These are phyloP conservation scores for Nephrotoma guestfalica DNA, from an alignment of 2,888 invertebrate species.

Conservation along the genomic window DNA sequence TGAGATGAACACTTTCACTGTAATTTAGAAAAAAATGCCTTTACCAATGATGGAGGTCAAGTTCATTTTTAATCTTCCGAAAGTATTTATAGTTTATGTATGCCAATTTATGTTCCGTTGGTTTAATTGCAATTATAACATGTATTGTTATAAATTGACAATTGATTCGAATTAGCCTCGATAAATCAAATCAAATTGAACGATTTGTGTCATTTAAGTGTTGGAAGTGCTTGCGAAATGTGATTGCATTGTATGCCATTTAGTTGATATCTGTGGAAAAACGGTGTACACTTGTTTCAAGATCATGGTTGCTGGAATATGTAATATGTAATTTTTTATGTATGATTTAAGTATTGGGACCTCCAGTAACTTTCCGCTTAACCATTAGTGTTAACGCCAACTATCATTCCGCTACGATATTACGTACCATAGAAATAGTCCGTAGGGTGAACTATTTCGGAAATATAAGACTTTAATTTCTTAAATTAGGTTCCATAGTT, in stretches of 20 bases:
- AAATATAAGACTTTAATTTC: too few species aligned
- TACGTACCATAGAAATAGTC: too few species aligned
- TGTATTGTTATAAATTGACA: neutral
- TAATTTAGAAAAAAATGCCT: neutral
- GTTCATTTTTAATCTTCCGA: neutral
- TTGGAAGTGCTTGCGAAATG: neutral
- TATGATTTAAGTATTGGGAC: too few species aligned
- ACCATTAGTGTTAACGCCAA: too few species aligned
- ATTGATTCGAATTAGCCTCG: neutral
- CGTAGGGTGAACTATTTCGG: too few species aligned
- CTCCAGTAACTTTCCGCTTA: too few species aligned
- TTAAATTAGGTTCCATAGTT: too few species aligned
- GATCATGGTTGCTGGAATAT: neutral
- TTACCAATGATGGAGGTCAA: neutral
- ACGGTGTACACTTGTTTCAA: neutral
- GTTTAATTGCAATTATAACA: neutral
- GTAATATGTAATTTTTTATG: too few species aligned
- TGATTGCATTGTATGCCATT: neutral
- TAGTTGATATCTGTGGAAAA: neutral
- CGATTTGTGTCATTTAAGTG: neutral
- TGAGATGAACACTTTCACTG: neutral
- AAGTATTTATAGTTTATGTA: neutral
- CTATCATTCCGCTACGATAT: too few species aligned
- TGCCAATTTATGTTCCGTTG: neutral
- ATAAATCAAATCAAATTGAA: neutral